Conservation (phyloP, 2,888 invertebrate species). For the Steinernema hermaphroditum region DNA sequence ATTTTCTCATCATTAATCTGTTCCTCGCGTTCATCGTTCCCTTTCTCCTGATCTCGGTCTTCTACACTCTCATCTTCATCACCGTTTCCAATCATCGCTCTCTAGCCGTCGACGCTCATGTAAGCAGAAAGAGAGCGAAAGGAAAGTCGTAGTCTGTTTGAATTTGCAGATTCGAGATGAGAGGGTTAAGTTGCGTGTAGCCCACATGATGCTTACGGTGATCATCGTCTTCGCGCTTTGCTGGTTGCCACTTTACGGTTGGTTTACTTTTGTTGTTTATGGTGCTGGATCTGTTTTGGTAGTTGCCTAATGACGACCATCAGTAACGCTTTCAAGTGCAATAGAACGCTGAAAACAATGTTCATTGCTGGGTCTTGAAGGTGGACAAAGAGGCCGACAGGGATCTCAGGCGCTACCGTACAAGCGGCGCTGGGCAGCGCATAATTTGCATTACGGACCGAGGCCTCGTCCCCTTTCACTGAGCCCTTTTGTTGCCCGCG, state of each 20-base stretch:
- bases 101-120: slow-evolving; percentile 65
- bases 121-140: slow-evolving; percentile 36
- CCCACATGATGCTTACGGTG: slow-evolving; percentile 66
- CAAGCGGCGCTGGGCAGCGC: no score
- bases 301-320: not conserved
- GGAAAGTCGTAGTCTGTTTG: slow-evolving; percentile 3
- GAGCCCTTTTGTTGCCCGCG: not conserved
- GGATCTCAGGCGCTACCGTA: no score
- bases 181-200: slow-evolving; percentile 63
- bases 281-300: slow-evolving; percentile 4
- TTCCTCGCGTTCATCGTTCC: slow-evolving; percentile 64
- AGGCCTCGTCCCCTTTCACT: not conserved
- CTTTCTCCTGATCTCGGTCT: slow-evolving; percentile 59
- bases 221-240: slow-evolving; percentile 64
- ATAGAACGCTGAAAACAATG: slow-evolving; percentile 4
- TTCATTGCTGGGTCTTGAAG: no score
- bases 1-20: slow-evolving; percentile 61
- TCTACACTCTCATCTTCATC: slow-evolving; percentile 62
- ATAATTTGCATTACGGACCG: not conserved
- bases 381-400: no score
- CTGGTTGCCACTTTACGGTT: slow-evolving; percentile 64
- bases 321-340: not conserved
- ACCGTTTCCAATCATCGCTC: slow-evolving; percentile 60
- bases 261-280: slow-evolving; percentile 32
- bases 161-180: slow-evolving; percentile 60